Conservation (phyloP, 2,797 vertebrate genomes). For the Clarias platycephalus region DNA sequence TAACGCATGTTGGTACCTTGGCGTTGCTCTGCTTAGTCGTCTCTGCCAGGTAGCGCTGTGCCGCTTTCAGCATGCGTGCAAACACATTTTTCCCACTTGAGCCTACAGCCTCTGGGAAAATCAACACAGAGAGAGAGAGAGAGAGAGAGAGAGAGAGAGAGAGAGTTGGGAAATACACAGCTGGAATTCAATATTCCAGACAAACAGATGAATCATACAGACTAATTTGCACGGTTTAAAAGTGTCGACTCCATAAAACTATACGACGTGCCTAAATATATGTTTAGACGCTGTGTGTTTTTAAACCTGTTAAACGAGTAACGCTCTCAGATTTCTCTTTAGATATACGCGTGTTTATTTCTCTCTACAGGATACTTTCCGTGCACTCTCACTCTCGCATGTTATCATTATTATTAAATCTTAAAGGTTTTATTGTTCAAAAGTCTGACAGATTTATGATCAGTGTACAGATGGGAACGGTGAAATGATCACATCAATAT, state of each 20-base stretch:
- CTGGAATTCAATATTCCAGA: conserved; percentile 13
- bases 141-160: too few relatives aligned
- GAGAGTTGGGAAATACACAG: neutral
- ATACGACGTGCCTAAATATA: neutral
- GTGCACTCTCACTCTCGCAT: neutral
- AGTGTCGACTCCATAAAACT: neutral
- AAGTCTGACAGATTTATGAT: neutral
- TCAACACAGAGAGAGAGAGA: neutral
- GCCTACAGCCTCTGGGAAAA: conserved; percentile 51
- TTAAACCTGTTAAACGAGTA: conserved; percentile 2
- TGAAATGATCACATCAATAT: neutral
- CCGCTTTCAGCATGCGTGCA: conserved; percentile 62
- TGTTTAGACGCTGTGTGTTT: neutral
- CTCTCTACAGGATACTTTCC: neutral
- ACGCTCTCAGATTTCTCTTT: neutral
- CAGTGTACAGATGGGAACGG: neutral
- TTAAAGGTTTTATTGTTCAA: neutral
- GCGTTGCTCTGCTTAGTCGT: conserved; percentile 43
- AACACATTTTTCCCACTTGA: conserved; percentile 60
- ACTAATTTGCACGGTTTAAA: conserved; percentile 8
- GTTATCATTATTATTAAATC: neutral
- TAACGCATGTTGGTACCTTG: conserved; percentile 6
- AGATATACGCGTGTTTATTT: neutral
- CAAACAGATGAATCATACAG: conserved; percentile 18
- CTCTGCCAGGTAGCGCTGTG: conserved; percentile 65